These are phyloP conservation scores for Encarsia formosa DNA, from an alignment of 2,888 invertebrate species.

Conservation along the genomic window DNA sequence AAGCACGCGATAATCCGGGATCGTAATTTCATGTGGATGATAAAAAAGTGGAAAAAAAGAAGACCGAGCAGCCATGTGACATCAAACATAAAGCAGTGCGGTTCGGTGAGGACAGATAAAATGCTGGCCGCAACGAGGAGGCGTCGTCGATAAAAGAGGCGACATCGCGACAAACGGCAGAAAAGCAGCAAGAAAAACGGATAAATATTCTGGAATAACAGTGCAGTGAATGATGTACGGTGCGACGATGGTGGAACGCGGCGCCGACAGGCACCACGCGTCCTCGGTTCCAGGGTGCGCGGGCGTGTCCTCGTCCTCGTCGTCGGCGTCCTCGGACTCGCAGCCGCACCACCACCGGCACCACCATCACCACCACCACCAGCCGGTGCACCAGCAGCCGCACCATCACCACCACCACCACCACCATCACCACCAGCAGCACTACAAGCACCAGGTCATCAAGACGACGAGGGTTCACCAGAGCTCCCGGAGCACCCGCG, in stretches of 20 bases:
- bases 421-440: constrained; percentile 38
- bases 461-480: constrained; percentile 47
- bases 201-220: neutral
- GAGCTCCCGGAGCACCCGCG: constrained; percentile 37
- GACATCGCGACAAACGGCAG: no score
- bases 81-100: no score
- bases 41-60: neutral
- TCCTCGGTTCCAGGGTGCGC: neutral
- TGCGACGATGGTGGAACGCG: constrained; percentile 21
- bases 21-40: neutral
- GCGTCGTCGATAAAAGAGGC: neutral
- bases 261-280: neutral
- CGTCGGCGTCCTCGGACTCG: constrained; percentile 11
- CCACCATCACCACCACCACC: no score
- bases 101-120: no score
- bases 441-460: constrained; percentile 45
- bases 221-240: constrained; percentile 17
- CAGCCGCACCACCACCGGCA: neutral
- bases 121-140: neutral
- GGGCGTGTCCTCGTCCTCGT: neutral
- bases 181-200: neutral
- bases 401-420: constrained; percentile 29
- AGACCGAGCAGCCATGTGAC: neutral
- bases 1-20: neutral
- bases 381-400: neutral